phyloP scores from a whole-genome alignment of 2,888 invertebrate species.

The Epiperipatus broadwayi region DNA sequence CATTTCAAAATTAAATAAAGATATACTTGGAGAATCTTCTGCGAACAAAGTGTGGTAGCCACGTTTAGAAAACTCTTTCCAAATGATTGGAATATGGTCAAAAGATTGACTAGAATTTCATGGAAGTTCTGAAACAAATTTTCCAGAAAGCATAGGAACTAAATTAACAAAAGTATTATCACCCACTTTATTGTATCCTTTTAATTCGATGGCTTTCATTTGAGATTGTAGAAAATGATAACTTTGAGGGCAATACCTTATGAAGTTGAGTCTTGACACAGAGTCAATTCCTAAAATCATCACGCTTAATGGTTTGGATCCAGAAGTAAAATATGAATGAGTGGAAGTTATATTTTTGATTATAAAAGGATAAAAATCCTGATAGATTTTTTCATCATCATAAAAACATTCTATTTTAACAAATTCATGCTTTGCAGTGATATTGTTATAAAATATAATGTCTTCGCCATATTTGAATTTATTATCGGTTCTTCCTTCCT shows the following conservation, averaged over 20 bases:
- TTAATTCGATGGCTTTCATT: slow-evolving; percentile 49
- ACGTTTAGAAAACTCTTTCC: slow-evolving; percentile 51
- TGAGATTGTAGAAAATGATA: slow-evolving; percentile 37
- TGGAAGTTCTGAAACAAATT: too few species aligned
- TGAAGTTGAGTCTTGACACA: slow-evolving; percentile 62
- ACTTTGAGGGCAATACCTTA: slow-evolving; percentile 60
- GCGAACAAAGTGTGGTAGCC: slow-evolving; percentile 59
- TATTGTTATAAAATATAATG: too few species aligned
- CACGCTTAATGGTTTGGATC: too few species aligned
- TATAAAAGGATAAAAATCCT: too few species aligned
- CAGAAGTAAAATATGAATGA: too few species aligned
- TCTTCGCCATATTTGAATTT: too few species aligned
- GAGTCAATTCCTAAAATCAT: slow-evolving; percentile 65
- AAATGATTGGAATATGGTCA: slow-evolving; percentile 63
- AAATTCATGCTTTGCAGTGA: too few species aligned
- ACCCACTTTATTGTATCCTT: slow-evolving; percentile 79
- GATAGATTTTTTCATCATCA: too few species aligned
- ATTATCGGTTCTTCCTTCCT: too few species aligned
- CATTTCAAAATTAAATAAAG: slow-evolving; percentile 58
- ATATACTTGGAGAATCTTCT: slow-evolving; percentile 59
- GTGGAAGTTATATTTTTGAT: too few species aligned
- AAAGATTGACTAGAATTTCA: too few species aligned
- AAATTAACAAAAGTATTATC: slow-evolving; percentile 86
- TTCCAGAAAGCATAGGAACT: slow-evolving; percentile 56
- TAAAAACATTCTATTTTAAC: too few species aligned